Evolutionary conservation across 2,888 invertebrate species (phyloP).

Genomic region (Lysandra bellargus): DNA sequence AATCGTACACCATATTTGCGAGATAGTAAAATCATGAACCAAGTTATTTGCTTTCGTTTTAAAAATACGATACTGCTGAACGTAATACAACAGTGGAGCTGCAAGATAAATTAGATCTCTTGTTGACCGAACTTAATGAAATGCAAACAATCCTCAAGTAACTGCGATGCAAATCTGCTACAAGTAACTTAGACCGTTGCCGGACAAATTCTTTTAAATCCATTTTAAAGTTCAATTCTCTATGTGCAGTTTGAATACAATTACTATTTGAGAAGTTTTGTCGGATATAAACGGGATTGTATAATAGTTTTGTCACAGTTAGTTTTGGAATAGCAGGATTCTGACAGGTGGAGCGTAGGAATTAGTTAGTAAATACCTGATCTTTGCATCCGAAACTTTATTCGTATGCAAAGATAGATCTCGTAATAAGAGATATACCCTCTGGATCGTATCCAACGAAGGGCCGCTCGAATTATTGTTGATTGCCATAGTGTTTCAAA

Average conservation of each 20-base stretch:
- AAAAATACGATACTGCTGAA: conserved; percentile 42
- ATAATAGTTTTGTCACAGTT: conserved; percentile 6
- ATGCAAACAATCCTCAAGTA: conserved; percentile 64
- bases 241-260: conserved; percentile 22
- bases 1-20: neutral
- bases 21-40: neutral
- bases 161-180: conserved; percentile 55
- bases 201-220: conserved; percentile 40
- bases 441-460: too few species aligned
- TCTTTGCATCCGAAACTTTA: too few species aligned
- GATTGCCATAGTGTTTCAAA: too few species aligned
- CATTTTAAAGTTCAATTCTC: conserved; percentile 34
- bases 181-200: conserved; percentile 46
- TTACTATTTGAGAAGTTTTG: conserved; percentile 27
- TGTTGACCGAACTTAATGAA: conserved; percentile 70
- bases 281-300: conserved; percentile 30
- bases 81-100: conserved; percentile 50
- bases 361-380: neutral
- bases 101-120: conserved; percentile 63
- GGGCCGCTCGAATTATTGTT: too few species aligned
- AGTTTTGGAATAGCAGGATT: neutral
- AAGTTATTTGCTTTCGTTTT: neutral
- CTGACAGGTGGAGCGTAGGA: neutral
- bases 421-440: too few species aligned
- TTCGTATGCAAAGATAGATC: too few species aligned